Evolutionary conservation across 2,113 vertebrate genomes (phyloP), one percentile per base, ranked within the genome.

Genomic region (Anarrhichthys ocellatus): DNA sequence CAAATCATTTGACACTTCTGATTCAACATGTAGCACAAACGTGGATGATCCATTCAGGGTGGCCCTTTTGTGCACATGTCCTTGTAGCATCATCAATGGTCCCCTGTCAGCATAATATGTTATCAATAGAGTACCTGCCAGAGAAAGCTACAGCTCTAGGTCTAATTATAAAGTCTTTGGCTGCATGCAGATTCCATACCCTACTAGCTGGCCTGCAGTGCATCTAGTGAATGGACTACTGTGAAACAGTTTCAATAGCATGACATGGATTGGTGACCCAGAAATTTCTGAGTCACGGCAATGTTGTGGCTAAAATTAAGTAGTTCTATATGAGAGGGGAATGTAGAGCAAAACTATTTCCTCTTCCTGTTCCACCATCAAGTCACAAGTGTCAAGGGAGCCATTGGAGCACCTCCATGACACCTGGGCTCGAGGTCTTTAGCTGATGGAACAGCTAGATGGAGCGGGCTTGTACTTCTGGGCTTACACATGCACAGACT

Each of bases 341-440:
- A 82, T 84, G 73, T 54, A 38, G 80, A 78, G 38, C 42, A 42
- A 15, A 64, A 22, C 32, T 40, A 38, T 78, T 90, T 88, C 74
- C 78, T 81, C 24, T 79, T 90, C 80, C 75, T 84, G 74, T 66
- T 87, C 52, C 73, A 69, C 36, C 32, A 50, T 89, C 89, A 90
- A 82, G 70, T 92, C 88, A 82, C 56, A 61, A 46, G 17, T 63
- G 69, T 80, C 85, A 11, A 24, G 85, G 81, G 86, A 90, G 73
- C 80, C 48, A 18, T 65, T 40, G 73, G 24, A 87, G 82, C 91
- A 94, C 90, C 87, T 85, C 87, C 75, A 74, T 88, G 89, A 90
- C 88, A 87, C 88, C 73, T 34, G 63, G 18, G 71, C 82, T 81
- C 2, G 7, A 82, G 81, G 79, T 78, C 61, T 79, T 76, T 77